These are phyloP conservation scores for Actinernus sp. DNA, from an alignment of 92 coral and sea anemone genomes.

Conservation along the genomic window DNA sequence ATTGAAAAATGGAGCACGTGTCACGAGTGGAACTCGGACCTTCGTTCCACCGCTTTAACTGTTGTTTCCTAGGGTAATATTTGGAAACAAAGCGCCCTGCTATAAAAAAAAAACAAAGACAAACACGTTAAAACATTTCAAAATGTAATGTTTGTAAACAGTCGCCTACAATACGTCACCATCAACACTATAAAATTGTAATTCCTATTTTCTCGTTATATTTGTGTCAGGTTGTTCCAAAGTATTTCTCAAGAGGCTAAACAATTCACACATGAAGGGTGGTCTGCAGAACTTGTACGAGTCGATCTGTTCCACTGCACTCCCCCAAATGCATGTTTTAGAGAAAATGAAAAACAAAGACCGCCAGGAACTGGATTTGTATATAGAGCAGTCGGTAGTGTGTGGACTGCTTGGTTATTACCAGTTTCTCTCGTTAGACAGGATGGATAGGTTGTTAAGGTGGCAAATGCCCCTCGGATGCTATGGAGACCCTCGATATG, in stretches of 20 bases:
- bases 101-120: too few relatives aligned
- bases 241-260: slow-evolving; percentile 37
- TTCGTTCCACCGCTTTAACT: too few relatives aligned
- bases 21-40: too few relatives aligned
- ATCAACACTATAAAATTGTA: too few relatives aligned
- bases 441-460: slow-evolving; percentile 46
- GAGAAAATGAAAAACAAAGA: slow-evolving; percentile 16
- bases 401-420: slow-evolving; percentile 79
- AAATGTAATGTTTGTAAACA: too few relatives aligned
- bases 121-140: too few relatives aligned
- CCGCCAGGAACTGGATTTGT: slow-evolving; percentile 53
- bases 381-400: slow-evolving; percentile 79
- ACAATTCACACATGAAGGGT: slow-evolving; percentile 27
- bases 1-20: too few relatives aligned
- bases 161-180: too few relatives aligned
- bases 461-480: slow-evolving; percentile 65
- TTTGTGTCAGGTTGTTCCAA: slow-evolving; percentile 71
- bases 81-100: too few relatives aligned
- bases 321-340: slow-evolving; percentile 36
- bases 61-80: too few relatives aligned
- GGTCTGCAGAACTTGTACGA: slow-evolving; percentile 35
- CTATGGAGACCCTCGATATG: slow-evolving; percentile 28
- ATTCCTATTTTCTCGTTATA: too few relatives aligned
- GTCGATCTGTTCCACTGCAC: slow-evolving; percentile 48
- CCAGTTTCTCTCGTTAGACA: slow-evolving; percentile 61